These are phyloP conservation scores for Australoheros scitulus DNA, from an alignment of 2,113 vertebrate genomes.

Conservation along the genomic window DNA sequence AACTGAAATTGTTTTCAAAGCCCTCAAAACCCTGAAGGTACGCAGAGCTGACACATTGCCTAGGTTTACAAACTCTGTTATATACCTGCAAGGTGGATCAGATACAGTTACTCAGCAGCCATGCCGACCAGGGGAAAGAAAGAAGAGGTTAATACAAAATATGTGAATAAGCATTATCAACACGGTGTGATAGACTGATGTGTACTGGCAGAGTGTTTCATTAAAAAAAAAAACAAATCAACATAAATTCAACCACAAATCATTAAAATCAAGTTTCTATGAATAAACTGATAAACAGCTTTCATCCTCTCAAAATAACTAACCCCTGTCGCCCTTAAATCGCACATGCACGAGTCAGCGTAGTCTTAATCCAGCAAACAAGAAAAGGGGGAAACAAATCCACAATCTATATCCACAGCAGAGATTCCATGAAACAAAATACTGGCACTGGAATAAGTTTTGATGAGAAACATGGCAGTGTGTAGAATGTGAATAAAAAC, in stretches of 20 bases:
- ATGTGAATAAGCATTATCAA: conserved; percentile 15
- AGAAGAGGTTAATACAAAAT: conserved; percentile 44
- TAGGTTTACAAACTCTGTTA: conserved; percentile 99
- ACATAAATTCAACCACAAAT: not conserved
- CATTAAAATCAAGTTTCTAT: not conserved
- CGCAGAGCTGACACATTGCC: conserved; percentile 99
- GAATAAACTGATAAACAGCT: not conserved
- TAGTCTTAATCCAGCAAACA: not conserved
- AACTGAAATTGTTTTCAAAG: conserved; percentile 99
- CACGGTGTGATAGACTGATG: conserved; percentile 1
- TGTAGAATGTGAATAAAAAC: not conserved
- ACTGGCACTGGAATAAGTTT: not conserved
- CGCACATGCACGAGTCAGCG: not conserved
- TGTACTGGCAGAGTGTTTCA: not conserved
- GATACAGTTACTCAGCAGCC: conserved; percentile 75
- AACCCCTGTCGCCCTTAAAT: not conserved
- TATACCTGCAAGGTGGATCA: conserved; percentile 97
- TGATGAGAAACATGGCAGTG: not conserved
- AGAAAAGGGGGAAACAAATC: not conserved
- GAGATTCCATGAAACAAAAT: not conserved
- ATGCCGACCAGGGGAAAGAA: conserved; percentile 50
- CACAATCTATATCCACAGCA: not conserved
- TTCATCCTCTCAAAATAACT: not conserved
- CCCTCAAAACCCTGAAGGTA: conserved; percentile 99
- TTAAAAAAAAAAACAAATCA: not conserved